Evolutionary conservation across 2,888 invertebrate species (phyloP).

Genomic region (Iphiclides podalirius): DNA sequence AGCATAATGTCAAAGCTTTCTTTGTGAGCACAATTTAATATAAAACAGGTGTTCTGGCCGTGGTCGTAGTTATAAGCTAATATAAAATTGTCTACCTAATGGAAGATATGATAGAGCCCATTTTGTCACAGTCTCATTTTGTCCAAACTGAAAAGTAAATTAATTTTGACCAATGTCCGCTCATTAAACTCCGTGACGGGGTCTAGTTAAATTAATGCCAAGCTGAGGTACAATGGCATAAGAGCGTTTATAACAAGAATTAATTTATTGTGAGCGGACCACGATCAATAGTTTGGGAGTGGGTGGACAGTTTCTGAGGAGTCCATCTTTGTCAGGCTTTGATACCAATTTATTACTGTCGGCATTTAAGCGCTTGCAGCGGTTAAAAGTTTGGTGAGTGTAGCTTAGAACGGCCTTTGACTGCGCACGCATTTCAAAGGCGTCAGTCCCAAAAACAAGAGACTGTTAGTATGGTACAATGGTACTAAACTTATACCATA

Average conservation of each 20-base stretch:
- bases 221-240: constrained; percentile 66
- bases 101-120: too few relatives aligned
- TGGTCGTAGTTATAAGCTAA: too few relatives aligned
- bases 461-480: too few relatives aligned
- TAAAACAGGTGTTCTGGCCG: constrained; percentile 19
- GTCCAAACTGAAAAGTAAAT: too few relatives aligned
- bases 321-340: constrained; percentile 79
- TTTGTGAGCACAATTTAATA: constrained; percentile 3
- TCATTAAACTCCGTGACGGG: constrained; percentile 59
- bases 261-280: constrained; percentile 73
- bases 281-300: constrained; percentile 74
- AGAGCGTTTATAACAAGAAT: constrained; percentile 77
- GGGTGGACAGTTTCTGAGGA: constrained; percentile 79
- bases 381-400: constrained; percentile 74
- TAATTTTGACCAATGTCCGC: constrained; percentile 76
- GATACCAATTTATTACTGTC: constrained; percentile 78
- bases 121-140: too few relatives aligned
- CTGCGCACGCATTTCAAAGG: constrained; percentile 1
- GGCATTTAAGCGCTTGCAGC: constrained; percentile 66
- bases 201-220: constrained; percentile 59
- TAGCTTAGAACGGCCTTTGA: constrained; percentile 31
- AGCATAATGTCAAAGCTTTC: too few relatives aligned
- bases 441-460: neutral
- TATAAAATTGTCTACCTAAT: too few relatives aligned
- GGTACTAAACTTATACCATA: too few relatives aligned